Conservation (phyloP, 2,113 vertebrate species). For the Varanus salvator region DNA sequence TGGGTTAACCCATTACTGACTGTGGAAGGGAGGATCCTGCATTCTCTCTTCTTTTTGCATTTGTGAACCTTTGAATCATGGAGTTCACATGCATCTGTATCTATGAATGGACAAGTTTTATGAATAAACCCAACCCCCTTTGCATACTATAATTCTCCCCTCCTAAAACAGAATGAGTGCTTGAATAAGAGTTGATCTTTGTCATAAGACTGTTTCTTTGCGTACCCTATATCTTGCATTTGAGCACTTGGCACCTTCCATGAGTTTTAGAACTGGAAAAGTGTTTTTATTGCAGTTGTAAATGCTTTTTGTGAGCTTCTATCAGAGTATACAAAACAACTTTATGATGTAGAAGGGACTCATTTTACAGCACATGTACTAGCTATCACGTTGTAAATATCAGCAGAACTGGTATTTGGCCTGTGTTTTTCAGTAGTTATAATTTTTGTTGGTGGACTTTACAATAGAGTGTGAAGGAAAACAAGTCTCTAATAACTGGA, state of each 20-base stretch:
- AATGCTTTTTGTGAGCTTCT: not conserved
- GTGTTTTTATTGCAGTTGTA: conserved; percentile 12
- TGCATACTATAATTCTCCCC: not conserved
- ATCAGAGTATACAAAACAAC: not conserved
- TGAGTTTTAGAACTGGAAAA: not conserved
- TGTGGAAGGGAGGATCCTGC: too few relatives aligned
- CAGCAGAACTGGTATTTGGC: not conserved
- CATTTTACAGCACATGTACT: not conserved
- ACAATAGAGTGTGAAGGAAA: not conserved
- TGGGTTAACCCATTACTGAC: too few relatives aligned
- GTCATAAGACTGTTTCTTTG: not conserved
- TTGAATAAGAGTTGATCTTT: not conserved
- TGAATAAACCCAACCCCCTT: too few relatives aligned
- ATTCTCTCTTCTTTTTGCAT: not conserved
- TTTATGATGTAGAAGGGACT: not conserved
- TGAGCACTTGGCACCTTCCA: not conserved
- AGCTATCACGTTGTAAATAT: not conserved
- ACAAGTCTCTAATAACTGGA: not conserved
- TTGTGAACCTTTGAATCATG: not conserved
- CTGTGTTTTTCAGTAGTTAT: not conserved
- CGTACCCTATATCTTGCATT: not conserved
- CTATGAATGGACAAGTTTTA: not conserved
- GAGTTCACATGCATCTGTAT: not conserved
- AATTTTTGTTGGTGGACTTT: not conserved
- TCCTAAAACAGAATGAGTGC: not conserved